Conservation (phyloP, 2,113 vertebrate genomes). For the Etia nguti region DNA sequence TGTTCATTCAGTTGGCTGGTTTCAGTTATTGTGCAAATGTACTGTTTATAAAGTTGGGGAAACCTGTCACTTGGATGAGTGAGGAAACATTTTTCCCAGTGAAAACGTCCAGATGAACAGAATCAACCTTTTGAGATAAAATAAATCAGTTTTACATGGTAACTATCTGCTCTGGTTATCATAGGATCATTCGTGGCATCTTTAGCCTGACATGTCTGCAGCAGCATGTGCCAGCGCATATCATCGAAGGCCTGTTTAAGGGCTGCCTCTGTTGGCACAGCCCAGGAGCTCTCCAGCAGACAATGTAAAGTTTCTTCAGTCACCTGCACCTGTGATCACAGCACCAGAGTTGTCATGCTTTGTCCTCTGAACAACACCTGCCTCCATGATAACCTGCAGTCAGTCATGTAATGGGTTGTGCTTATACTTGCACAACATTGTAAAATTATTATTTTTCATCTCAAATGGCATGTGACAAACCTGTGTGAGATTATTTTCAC, state of each 20-base stretch:
- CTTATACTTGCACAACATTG: neutral
- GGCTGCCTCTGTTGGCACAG: neutral
- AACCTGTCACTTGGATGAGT: neutral
- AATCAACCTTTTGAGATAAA: neutral
- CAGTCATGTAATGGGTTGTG: neutral
- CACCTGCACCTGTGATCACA: neutral
- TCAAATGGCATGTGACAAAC: neutral
- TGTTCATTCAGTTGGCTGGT: neutral
- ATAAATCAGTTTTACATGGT: neutral
- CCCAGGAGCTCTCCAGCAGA: neutral
- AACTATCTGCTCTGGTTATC: neutral
- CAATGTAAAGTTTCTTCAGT: neutral
- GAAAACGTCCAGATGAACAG: neutral
- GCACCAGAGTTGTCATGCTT: neutral
- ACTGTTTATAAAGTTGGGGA: rapidly evolving
- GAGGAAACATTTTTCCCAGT: rapidly evolving
- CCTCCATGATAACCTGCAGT: neutral
- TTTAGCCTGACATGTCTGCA: neutral
- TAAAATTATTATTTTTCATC: neutral
- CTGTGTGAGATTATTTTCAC: neutral
- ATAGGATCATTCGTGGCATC: neutral
- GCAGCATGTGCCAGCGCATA: neutral
- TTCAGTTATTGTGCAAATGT: neutral
- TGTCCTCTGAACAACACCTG: neutral
- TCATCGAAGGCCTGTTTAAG: neutral